A percentile compares a stretch with the other conserved stretches of the same genome.
These are phyloP conservation scores for Thelaira solivaga DNA, from an alignment of 2,888 invertebrate genomes.

Conservation along the genomic window DNA sequence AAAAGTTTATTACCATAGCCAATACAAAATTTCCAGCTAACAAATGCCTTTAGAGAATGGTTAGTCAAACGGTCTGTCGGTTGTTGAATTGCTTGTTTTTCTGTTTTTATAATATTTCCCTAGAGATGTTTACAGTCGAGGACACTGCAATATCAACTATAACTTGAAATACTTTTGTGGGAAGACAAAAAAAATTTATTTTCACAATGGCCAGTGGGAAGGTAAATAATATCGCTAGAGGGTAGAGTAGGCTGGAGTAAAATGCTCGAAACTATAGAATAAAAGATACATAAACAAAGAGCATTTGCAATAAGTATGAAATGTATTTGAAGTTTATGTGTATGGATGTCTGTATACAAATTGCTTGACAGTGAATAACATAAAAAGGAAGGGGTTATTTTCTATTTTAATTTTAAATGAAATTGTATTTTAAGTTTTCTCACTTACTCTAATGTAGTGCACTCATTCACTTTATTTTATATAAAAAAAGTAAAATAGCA, in stretches of 20 bases:
- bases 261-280: neutral
- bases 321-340: neutral
- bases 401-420: no score
- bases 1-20: slow-evolving; percentile 41
- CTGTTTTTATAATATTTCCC: slow-evolving; percentile 24
- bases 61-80: neutral
- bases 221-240: neutral
- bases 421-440: neutral
- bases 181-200: neutral
- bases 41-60: slow-evolving; percentile 40
- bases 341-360: neutral
- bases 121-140: slow-evolving; percentile 14
- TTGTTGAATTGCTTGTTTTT: neutral
- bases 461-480: neutral
- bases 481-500: neutral
- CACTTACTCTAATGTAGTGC: neutral
- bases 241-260: neutral
- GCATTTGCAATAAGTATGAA: slow-evolving; percentile 4
- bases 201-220: no score
- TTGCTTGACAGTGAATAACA: neutral
- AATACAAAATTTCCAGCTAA: slow-evolving; percentile 27
- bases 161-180: slow-evolving; percentile 9
- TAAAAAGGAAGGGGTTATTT: neutral
- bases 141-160: slow-evolving; percentile 1
- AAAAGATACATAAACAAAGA: slow-evolving; percentile 3